These are phyloP conservation scores for Agonopterix alstromeriana DNA, from an alignment of 2,888 invertebrate species.

Conservation along the genomic window DNA sequence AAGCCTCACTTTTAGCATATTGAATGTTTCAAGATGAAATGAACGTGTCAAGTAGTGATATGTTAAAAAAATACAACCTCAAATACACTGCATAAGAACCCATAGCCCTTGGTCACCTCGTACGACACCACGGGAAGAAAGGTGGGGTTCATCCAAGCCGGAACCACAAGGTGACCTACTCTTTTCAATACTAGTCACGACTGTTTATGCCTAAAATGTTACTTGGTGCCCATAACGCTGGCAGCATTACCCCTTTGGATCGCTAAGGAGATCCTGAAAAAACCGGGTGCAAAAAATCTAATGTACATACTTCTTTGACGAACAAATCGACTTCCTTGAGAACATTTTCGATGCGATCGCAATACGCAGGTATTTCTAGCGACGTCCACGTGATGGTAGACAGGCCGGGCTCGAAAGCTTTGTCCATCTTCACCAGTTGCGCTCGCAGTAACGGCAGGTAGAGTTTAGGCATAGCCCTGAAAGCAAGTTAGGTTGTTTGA, in stretches of 20 bases:
- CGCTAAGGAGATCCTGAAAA: not conserved
- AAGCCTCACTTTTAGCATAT: too few species aligned
- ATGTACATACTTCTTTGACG: conserved; percentile 75
- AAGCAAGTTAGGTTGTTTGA: too few species aligned
- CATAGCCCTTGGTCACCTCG: too few species aligned
- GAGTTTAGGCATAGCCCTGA: conserved; percentile 78
- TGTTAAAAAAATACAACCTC: too few species aligned
- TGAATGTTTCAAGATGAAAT: too few species aligned
- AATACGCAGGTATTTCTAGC: conserved; percentile 81
- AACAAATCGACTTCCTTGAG: conserved; percentile 81
- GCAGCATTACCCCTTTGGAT: too few species aligned
- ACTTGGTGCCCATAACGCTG: not conserved
- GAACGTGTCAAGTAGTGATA: too few species aligned
- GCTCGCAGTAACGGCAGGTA: conserved; percentile 83
- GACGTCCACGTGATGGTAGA: conserved; percentile 90
- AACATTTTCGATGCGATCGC: conserved; percentile 70
- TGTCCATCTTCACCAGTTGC: conserved; percentile 81
- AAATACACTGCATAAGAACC: too few species aligned
- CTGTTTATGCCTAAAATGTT: not conserved
- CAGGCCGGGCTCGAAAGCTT: conserved; percentile 84
- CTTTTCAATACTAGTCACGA: not conserved
- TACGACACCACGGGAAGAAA: too few species aligned
- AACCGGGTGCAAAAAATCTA: not conserved
- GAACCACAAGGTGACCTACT: too few species aligned
- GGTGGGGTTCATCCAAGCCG: too few species aligned